Evolutionary conservation across 2,797 vertebrate genomes (phyloP).

Genomic region (Microctenopoma lineatum): DNA sequence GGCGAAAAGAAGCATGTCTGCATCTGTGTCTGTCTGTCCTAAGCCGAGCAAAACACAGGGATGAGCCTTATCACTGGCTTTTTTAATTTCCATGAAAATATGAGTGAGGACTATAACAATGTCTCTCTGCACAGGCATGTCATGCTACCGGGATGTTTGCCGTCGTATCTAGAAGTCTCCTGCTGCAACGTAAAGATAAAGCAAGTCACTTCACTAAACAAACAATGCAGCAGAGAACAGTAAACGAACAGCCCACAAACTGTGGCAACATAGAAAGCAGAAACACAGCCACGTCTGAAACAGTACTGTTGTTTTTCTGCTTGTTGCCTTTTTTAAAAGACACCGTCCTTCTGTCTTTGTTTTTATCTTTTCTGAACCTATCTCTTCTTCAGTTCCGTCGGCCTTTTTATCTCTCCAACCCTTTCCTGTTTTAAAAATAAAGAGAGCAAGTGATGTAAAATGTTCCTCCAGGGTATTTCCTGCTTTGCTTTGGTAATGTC

Average conservation of each 20-base stretch:
- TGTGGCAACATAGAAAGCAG: constrained; percentile 34
- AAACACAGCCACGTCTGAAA: constrained; percentile 37
- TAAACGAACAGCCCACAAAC: constrained; percentile 47
- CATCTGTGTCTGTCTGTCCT: no score
- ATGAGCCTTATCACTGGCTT: no score
- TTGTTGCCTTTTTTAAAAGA: constrained; percentile 31
- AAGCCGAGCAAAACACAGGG: no score
- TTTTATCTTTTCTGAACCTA: constrained; percentile 29
- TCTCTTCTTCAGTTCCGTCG: constrained; percentile 28
- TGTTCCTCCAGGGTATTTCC: constrained; percentile 58
- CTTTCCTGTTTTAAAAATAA: constrained; percentile 38
- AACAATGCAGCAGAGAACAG: constrained; percentile 23
- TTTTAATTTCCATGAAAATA: not conserved
- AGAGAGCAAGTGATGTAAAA: constrained; percentile 47
- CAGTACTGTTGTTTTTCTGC: constrained; percentile 10
- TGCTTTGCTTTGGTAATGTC: constrained; percentile 63
- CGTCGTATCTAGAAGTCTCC: constrained; percentile 22
- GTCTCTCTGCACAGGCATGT: not conserved
- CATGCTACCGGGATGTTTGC: not conserved
- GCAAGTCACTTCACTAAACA: constrained; percentile 36
- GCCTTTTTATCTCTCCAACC: constrained; percentile 43
- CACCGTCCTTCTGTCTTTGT: constrained; percentile 33
- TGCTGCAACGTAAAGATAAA: constrained; percentile 32
- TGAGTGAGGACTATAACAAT: not conserved
- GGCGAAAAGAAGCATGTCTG: no score